phyloP scores from a whole-genome alignment of 92 coral and sea anemone genomes.

The Scolanthus callimorphus region DNA sequence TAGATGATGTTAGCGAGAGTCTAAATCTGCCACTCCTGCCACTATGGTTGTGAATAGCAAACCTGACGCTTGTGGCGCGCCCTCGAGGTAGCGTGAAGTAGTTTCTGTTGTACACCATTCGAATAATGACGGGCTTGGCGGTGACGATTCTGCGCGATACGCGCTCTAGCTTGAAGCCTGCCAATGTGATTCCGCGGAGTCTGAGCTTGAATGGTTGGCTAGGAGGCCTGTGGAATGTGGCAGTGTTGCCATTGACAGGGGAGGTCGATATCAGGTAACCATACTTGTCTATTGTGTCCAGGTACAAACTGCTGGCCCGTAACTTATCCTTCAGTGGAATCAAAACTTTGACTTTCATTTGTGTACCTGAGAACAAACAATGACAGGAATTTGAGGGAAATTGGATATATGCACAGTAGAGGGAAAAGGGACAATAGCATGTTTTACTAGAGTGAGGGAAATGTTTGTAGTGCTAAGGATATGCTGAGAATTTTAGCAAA shows the following conservation, averaged over 20 bases:
- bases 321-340: slow-evolving; percentile 53
- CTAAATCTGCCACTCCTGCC: slow-evolving; percentile 8
- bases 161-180: slow-evolving; percentile 38
- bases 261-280: slow-evolving; percentile 21
- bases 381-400: no score
- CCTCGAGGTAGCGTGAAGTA: slow-evolving; percentile 37
- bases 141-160: slow-evolving; percentile 46
- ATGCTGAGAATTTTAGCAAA: no score
- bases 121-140: slow-evolving; percentile 39
- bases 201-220: slow-evolving; percentile 45
- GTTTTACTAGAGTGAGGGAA: no score
- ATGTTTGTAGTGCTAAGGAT: no score
- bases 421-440: no score
- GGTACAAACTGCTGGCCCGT: slow-evolving; percentile 16
- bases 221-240: slow-evolving; percentile 44
- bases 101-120: slow-evolving; percentile 14
- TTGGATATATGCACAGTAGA: no score
- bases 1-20: slow-evolving; percentile 11
- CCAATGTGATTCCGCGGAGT: slow-evolving; percentile 41
- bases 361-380: slow-evolving; percentile 31
- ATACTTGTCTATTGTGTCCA: slow-evolving; percentile 31
- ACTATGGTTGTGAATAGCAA: slow-evolving; percentile 40
- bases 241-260: slow-evolving; percentile 38
- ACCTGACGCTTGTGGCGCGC: slow-evolving; percentile 10
- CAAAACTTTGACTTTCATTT: slow-evolving; percentile 40